These are phyloP conservation scores for Elanoides forficatus DNA, from an alignment of 2,113 vertebrate genomes.

Conservation along the genomic window DNA sequence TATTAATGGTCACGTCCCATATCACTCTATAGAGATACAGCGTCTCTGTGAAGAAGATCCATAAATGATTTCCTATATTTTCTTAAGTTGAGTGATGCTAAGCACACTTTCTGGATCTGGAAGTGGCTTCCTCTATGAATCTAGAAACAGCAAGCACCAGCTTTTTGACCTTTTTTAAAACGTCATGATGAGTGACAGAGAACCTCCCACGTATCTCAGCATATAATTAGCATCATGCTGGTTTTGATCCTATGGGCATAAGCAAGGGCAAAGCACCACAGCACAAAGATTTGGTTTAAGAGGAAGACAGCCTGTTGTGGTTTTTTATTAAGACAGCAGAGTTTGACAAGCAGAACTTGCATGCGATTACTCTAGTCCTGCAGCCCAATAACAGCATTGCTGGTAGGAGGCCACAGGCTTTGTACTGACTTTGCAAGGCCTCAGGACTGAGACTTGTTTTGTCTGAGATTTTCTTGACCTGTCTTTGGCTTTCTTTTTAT, in stretches of 20 bases:
- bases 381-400: background rate
- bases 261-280: background rate
- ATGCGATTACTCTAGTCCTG: background rate
- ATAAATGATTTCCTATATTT: background rate
- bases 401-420: background rate
- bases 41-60: fast-evolving
- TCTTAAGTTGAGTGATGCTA: background rate
- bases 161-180: background rate
- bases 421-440: background rate
- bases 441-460: background rate
- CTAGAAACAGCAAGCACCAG: background rate
- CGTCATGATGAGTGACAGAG: background rate
- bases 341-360: background rate
- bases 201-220: background rate
- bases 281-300: background rate
- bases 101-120: background rate
- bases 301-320: background rate
- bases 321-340: background rate
- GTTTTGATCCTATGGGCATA: background rate
- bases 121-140: background rate
- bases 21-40: background rate
- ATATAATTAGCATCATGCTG: background rate
- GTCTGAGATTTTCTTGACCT: background rate
- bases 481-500: background rate
- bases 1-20: background rate